These are phyloP conservation scores for Bucorvus abyssinicus DNA, from an alignment of 2,797 vertebrate genomes.

Conservation along the genomic window DNA sequence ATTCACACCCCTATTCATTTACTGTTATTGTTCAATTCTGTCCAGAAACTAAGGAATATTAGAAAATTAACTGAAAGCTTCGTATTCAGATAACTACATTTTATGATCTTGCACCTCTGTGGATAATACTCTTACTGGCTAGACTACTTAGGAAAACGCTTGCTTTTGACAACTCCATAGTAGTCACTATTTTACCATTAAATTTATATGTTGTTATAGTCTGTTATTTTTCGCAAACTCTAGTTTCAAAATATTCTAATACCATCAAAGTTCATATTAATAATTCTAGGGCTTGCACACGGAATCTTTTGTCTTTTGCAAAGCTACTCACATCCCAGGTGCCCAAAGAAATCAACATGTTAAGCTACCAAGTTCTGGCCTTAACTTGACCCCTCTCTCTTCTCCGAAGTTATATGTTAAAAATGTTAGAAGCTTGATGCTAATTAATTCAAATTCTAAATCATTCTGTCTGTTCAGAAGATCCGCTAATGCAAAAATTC, in stretches of 20 bases:
- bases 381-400: not conserved
- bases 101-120: not conserved
- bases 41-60: not conserved
- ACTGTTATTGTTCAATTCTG: not conserved
- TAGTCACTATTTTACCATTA: not conserved
- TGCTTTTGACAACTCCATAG: not conserved
- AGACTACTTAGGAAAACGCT: not conserved
- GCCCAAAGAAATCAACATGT: not conserved
- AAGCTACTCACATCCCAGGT: not conserved
- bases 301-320: not conserved
- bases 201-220: not conserved
- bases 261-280: not conserved
- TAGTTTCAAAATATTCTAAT: not conserved
- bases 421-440: not conserved
- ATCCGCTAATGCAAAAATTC: not conserved
- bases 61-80: not conserved
- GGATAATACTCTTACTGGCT: not conserved
- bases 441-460: constrained; percentile 24
- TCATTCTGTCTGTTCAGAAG: not conserved
- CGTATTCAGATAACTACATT: not conserved
- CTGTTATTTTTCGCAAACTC: not conserved
- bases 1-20: not conserved
- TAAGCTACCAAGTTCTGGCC: not conserved
- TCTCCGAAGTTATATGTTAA: not conserved
- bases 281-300: not conserved